These are phyloP conservation scores for Helarctos malayanus DNA, from an alignment of 2,797 vertebrate species.

Conservation along the genomic window DNA sequence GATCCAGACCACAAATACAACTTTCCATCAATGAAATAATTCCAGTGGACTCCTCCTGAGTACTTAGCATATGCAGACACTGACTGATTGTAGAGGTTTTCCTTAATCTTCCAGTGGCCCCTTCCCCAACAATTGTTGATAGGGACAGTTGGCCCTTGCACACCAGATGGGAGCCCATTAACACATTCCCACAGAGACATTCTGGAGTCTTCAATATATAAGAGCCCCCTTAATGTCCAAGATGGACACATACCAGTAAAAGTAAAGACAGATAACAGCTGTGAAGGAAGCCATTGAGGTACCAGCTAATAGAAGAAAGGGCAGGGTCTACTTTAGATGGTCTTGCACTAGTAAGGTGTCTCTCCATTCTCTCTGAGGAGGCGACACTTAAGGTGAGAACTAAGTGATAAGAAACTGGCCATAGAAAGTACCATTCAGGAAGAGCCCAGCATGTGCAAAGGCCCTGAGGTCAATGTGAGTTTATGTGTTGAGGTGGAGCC, in stretches of 20 bases:
- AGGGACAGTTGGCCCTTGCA: background rate
- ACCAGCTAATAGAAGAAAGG: background rate
- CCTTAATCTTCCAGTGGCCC: background rate
- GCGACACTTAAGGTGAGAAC: background rate
- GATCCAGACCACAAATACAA: background rate
- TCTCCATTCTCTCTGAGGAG: background rate
- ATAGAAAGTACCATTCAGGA: background rate
- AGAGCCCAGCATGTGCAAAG: background rate
- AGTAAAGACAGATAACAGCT: background rate
- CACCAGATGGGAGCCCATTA: background rate
- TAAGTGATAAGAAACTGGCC: background rate
- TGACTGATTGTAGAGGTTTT: background rate
- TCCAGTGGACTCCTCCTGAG: background rate
- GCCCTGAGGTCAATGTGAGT: background rate
- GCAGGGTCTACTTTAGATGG: background rate
- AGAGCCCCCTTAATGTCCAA: background rate
- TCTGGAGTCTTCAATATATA: background rate
- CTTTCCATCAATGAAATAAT: background rate
- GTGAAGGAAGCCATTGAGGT: background rate
- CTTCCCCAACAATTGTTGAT: background rate
- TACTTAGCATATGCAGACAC: background rate
- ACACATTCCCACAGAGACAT: background rate
- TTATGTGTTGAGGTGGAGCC: background rate
- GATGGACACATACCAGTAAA: background rate
- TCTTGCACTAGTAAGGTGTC: background rate